phyloP scores from a whole-genome alignment of 2,888 invertebrate species.

The Ametastegia equiseti region DNA sequence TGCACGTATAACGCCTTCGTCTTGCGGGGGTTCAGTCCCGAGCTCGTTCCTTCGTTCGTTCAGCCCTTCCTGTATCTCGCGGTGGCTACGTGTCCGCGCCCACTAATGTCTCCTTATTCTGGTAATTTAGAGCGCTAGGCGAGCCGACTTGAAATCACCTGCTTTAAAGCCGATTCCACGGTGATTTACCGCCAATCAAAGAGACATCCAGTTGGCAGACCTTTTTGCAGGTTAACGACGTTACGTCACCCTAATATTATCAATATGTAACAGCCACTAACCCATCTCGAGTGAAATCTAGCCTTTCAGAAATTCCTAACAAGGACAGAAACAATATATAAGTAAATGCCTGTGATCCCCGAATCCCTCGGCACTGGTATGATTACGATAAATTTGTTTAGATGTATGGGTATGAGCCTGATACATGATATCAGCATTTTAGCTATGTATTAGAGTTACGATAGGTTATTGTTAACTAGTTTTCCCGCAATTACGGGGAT shows the following conservation, averaged over 20 bases:
- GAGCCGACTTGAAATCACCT: constrained; percentile 62
- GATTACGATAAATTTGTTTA: background rate
- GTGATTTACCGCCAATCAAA: constrained; percentile 46
- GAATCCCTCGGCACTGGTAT: constrained; percentile 8
- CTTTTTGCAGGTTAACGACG: constrained; percentile 40
- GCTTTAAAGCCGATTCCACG: constrained; percentile 61
- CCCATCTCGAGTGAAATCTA: background rate
- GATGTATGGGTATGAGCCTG: background rate
- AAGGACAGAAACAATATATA: constrained; percentile 27
- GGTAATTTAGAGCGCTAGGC: constrained; percentile 60
- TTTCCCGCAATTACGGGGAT: constrained; percentile 28
- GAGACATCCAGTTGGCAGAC: constrained; percentile 36
- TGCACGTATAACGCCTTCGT: constrained; percentile 31
- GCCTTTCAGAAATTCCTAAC: constrained; percentile 25
- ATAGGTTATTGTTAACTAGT: constrained; percentile 32
- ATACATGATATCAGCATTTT: constrained; percentile 29
- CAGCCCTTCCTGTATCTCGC: constrained; percentile 53
- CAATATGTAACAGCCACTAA: constrained; percentile 41
- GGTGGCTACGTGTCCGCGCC: constrained; percentile 62
- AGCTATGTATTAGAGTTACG: constrained; percentile 3
- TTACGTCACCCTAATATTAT: constrained; percentile 34
- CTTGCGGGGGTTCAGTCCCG: background rate
- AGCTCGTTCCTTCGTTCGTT: constrained; percentile 38
- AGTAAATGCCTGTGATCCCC: constrained; percentile 14
- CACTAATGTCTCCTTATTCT: constrained; percentile 64